These are phyloP conservation scores for Hyposmocoma kahamanoa DNA, from an alignment of 1,140 invertebrate species.

Conservation along the genomic window DNA sequence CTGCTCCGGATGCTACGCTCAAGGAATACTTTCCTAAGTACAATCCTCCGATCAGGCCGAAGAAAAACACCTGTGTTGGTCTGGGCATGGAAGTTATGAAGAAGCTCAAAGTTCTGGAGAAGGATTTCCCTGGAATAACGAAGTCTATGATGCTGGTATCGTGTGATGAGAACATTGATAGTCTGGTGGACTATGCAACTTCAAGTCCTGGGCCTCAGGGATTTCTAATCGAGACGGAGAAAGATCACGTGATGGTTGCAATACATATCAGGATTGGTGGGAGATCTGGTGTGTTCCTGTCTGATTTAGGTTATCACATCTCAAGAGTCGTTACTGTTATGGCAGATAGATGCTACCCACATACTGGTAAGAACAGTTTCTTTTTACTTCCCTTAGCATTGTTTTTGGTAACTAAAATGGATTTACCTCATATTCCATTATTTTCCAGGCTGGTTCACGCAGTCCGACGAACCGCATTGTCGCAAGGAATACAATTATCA, in stretches of 20 bases:
- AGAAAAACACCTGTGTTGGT: constrained; percentile 92
- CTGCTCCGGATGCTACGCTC: constrained; percentile 41
- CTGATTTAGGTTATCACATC: constrained; percentile 94
- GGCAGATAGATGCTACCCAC: constrained; percentile 88
- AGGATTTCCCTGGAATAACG: constrained; percentile 74
- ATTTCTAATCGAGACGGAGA: constrained; percentile 82
- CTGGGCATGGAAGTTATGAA: constrained; percentile 86
- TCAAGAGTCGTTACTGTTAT: constrained; percentile 90
- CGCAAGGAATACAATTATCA: constrained; percentile 89
- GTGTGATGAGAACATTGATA: constrained; percentile 89
- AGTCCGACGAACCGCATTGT: constrained; percentile 82
- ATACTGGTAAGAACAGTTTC: constrained; percentile 79
- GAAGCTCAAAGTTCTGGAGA: constrained; percentile 50
- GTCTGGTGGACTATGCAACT: constrained; percentile 79
- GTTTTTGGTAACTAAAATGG: neutral
- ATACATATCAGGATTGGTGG: constrained; percentile 83
- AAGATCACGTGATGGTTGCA: constrained; percentile 92
- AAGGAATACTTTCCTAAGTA: constrained; percentile 74
- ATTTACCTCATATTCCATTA: constrained; percentile 2
- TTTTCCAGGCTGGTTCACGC: constrained; percentile 84
- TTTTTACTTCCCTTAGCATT: neutral
- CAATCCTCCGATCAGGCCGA: constrained; percentile 82
- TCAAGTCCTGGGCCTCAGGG: constrained; percentile 75
- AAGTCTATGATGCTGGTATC: constrained; percentile 86
- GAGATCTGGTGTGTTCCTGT: constrained; percentile 83